Base-by-base conservation (phyloP, 2,113 vertebrate genomes). In the Procavia capensis region DNA sequence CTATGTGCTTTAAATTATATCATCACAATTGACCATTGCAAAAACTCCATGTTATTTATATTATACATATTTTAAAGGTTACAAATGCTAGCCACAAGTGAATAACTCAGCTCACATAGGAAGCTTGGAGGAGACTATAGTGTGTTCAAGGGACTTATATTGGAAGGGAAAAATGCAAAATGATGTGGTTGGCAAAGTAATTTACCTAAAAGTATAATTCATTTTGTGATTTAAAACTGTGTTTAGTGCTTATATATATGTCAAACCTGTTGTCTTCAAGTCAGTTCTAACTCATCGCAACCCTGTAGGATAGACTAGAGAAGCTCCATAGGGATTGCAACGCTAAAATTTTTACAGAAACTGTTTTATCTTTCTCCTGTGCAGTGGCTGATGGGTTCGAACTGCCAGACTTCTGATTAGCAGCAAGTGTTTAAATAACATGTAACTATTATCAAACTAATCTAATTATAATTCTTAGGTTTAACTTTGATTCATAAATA, bases 401-500 rank as follows among this genome's bases (percentile, higher is more conserved):
- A 66, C 9, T 34, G 27, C 14, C 27, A 31, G 16, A 3, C 63
- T 66, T 34, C 34, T 13, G 6, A 31, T 66, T 66, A 66, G 11
- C 63, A 66, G 63, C 63, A 31, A 34, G 63, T 4, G 5, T 4
- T 66, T 66, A 34, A 92, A 88, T 72, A 75, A 64, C 3, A 66
- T 9, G 54, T 64, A 74, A 66, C 61, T 39, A 10, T 54, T 91
- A 91, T 54, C n/a, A 86, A 89, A 83, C 11, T 80, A 75, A 86
- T 85, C 8, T 79, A 82, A 86, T 74, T 74, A 74, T 74, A 85
- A 64, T 63, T 5, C 50, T 5, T 91, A 75, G 1, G 19, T 50
- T 96, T 93, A 63, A 59, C 79, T 85, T 90, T 86, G 31, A 78
- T 70, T 10, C 2, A 10, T 85, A 88, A 36, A 64, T 92, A 89